phyloP scores from a whole-genome alignment of 2,113 vertebrate species.

The Vicugna pacos region DNA sequence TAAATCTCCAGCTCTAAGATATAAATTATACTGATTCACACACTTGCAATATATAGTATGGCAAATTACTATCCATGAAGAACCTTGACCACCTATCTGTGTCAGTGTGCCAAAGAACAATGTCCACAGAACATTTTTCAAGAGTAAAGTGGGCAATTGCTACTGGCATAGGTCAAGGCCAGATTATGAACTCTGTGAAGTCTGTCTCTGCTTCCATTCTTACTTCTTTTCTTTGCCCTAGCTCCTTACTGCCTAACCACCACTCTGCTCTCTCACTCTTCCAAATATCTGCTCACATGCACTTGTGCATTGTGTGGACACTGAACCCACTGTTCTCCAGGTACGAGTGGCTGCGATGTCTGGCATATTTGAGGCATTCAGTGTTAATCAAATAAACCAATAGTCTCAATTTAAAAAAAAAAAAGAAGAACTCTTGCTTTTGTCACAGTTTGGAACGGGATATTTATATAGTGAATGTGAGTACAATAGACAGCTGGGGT shows the following conservation, averaged over 20 bases:
- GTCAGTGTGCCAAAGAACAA: not conserved
- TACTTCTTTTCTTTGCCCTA: not conserved
- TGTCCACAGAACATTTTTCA: not conserved
- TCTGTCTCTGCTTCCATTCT: not conserved
- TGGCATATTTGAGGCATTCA: not conserved
- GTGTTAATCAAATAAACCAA: not conserved
- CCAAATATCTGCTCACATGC: not conserved
- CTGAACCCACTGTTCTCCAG: no score
- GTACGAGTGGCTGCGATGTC: no score
- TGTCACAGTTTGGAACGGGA: not conserved
- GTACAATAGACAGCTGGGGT: not conserved
- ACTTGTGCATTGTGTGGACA: accelerated
- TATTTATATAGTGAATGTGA: slow-evolving; percentile 40
- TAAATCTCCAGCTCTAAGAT: not conserved
- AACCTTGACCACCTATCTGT: not conserved
- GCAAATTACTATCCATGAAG: not conserved
- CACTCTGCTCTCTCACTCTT: not conserved
- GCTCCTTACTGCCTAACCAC: not conserved
- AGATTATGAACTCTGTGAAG: not conserved
- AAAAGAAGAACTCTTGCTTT: not conserved
- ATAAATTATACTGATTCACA: not conserved
- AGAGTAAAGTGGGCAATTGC: not conserved
- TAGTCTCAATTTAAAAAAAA: not conserved
- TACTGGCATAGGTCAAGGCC: not conserved
- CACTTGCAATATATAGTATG: not conserved